phyloP scores from a whole-genome alignment of 2,113 vertebrate genomes.

The Spilogale gracilis region DNA sequence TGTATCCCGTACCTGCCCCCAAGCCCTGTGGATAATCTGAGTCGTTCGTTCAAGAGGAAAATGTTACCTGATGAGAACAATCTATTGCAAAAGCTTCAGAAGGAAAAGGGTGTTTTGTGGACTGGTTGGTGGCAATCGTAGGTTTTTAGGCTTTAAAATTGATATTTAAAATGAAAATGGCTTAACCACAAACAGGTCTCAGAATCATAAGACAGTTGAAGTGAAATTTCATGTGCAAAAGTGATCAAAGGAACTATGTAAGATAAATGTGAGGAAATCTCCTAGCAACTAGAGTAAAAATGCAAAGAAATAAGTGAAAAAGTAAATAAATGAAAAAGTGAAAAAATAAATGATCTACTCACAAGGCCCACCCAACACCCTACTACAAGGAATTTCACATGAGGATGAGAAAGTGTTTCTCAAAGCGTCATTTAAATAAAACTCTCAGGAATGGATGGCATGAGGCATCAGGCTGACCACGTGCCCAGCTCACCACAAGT shows the following conservation, averaged over 20 bases:
- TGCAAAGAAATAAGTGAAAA: neutral
- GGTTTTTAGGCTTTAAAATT: conserved; percentile 88
- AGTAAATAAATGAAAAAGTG: neutral
- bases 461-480: fast-evolving
- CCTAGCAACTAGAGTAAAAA: neutral
- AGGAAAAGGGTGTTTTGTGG: conserved; percentile 92
- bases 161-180: conserved; percentile 86
- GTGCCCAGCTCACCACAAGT: too few species aligned
- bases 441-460: neutral
- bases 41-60: conserved; percentile 92
- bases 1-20: conserved; percentile 89
- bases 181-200: conserved; percentile 88
- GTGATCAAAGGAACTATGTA: neutral
- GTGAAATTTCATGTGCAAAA: conserved; percentile 80
- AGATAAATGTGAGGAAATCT: neutral
- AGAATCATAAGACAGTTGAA: conserved; percentile 88
- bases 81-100: conserved; percentile 96
- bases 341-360: neutral
- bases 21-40: conserved; percentile 91
- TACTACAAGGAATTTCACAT: neutral
- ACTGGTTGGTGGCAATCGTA: conserved; percentile 88
- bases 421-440: neutral
- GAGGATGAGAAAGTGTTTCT: neutral
- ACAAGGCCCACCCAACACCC: neutral
- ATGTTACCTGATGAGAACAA: conserved; percentile 95